phyloP scores from a whole-genome alignment of 2,113 vertebrate genomes.

The Morone saxatilis region DNA sequence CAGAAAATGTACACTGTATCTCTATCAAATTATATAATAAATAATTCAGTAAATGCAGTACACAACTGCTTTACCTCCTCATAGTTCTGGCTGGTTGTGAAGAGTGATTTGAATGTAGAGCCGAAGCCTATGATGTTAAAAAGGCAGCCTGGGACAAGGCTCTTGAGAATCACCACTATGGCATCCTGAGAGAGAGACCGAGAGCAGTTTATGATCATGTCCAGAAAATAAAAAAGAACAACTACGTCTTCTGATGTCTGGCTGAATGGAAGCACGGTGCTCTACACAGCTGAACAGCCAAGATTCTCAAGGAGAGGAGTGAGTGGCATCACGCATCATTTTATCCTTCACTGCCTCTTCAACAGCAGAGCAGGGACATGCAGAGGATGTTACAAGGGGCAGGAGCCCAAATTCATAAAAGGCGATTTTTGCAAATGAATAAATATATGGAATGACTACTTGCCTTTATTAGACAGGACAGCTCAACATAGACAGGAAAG shows the following conservation, averaged over 20 bases:
- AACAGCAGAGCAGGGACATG: background rate
- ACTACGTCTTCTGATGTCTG: background rate
- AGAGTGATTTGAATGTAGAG: constrained; percentile 91
- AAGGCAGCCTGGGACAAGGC: constrained; percentile 90
- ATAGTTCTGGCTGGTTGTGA: constrained; percentile 91
- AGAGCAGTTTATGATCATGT: background rate
- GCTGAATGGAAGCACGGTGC: background rate
- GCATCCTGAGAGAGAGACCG: constrained; percentile 86
- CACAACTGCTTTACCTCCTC: constrained; percentile 86
- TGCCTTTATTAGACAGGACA: too few relatives aligned
- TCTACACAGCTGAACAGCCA: background rate
- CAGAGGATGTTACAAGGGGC: too few relatives aligned
- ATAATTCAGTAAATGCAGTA: background rate
- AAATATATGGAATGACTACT: too few relatives aligned
- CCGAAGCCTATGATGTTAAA: constrained; percentile 95
- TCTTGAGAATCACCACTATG: constrained; percentile 93
- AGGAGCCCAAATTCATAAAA: background rate
- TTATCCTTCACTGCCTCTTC: constrained; percentile 28
- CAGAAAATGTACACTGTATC: background rate
- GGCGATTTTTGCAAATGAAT: too few relatives aligned
- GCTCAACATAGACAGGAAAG: too few relatives aligned
- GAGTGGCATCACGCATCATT: background rate
- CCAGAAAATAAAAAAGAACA: background rate
- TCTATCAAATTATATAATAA: background rate
- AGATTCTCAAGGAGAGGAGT: constrained; percentile 8